A percentile compares a stretch with the other conserved stretches of the same genome.
These are phyloP conservation scores for Octopus sinensis DNA, from an alignment of 1,140 invertebrate species.

Conservation along the genomic window DNA sequence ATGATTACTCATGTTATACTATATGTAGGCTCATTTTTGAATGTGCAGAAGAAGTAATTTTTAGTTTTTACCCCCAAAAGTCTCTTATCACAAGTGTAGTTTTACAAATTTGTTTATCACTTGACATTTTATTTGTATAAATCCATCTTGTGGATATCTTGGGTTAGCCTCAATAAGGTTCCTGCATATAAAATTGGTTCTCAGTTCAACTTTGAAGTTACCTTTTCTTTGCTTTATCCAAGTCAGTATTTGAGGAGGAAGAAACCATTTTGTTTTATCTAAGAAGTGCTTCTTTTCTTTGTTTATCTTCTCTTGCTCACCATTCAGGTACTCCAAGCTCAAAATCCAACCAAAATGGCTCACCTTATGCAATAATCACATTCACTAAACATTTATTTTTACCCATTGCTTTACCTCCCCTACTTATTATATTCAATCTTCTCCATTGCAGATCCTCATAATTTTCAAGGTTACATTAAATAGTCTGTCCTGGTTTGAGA, in stretches of 20 bases:
- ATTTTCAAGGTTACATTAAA: neutral
- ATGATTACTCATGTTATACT: neutral
- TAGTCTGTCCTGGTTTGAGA: neutral
- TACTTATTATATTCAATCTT: neutral
- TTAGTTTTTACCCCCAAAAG: neutral
- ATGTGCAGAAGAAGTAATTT: neutral
- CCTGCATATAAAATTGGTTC: neutral
- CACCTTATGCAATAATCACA: neutral
- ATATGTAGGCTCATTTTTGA: neutral
- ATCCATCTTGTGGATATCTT: neutral
- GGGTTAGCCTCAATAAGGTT: neutral
- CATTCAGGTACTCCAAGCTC: neutral
- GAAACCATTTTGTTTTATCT: neutral
- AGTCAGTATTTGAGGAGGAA: too few relatives aligned
- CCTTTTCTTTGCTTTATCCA: neutral
- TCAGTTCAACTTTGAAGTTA: neutral
- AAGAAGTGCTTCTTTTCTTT: neutral
- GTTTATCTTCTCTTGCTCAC: neutral
- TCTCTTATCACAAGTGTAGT: neutral
- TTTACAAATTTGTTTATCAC: neutral
- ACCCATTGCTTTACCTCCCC: neutral
- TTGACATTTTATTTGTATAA: neutral
- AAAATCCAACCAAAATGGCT: conserved; percentile 4
- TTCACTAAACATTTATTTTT: neutral
- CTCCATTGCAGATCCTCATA: neutral